phyloP scores from a whole-genome alignment of 2,113 vertebrate genomes.

The Oryzias woworae region DNA sequence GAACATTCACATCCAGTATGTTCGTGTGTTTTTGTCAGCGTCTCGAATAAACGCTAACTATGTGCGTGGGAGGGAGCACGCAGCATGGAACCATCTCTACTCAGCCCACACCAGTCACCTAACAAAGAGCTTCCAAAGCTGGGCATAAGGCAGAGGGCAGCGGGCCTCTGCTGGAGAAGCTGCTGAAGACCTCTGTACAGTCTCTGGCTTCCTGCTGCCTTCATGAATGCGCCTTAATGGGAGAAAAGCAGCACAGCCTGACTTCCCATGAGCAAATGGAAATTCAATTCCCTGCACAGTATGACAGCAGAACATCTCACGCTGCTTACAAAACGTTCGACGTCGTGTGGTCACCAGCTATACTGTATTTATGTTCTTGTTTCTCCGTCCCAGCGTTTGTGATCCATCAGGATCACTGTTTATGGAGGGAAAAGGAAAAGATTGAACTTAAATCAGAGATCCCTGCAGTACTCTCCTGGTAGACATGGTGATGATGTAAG shows the following conservation, averaged over 20 bases:
- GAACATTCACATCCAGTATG: not conserved
- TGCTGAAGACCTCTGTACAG: conserved; percentile 23
- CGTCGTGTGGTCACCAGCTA: too few species aligned
- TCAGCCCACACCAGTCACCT: conserved; percentile 14
- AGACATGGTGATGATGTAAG: conserved; percentile 63
- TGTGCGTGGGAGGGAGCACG: conserved; percentile 3
- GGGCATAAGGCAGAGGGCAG: conserved; percentile 21
- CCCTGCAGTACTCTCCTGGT: conserved; percentile 42
- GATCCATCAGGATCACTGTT: conserved; percentile 33
- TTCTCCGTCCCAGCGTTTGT: conserved; percentile 16
- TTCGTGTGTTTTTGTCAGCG: not conserved
- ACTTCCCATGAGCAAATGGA: conserved; percentile 46
- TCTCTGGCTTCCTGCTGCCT: conserved; percentile 39
- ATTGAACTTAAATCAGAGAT: conserved; percentile 41
- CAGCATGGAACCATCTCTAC: conserved; percentile 12
- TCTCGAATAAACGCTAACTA: not conserved
- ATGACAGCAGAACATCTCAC: conserved; percentile 35
- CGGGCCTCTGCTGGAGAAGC: conserved; percentile 22
- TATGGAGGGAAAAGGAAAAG: conserved; percentile 5
- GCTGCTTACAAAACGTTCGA: conserved; percentile 22
- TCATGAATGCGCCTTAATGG: conserved; percentile 39
- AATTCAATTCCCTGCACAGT: conserved; percentile 46
- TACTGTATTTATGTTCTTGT: not conserved
- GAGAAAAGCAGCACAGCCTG: conserved; percentile 43
- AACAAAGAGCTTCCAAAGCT: conserved; percentile 28